A percentile compares a stretch with the other conserved stretches of the same genome.
These are phyloP conservation scores for Porites cylindrica DNA, from an alignment of 92 coral and sea anemone species.

Conservation along the genomic window DNA sequence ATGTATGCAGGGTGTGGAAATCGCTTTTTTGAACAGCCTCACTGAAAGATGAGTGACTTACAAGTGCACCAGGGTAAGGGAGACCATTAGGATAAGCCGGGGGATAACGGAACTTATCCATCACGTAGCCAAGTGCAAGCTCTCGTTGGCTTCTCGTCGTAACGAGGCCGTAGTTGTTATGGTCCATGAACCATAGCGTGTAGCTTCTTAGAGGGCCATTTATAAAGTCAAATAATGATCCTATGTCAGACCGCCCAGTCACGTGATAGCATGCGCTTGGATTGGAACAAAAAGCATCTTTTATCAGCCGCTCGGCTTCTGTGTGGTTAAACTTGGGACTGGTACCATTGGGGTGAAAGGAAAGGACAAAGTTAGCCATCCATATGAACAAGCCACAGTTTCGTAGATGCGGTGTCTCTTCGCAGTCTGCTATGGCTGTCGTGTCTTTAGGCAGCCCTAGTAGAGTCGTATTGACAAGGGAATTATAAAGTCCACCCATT, in stretches of 20 bases:
- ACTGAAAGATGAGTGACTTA: constrained; percentile 31
- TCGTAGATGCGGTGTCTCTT: not conserved
- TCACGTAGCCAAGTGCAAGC: constrained; percentile 76
- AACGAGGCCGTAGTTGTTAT: constrained; percentile 68
- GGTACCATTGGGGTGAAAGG: not conserved
- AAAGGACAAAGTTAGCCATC: not conserved
- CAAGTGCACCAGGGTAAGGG: constrained; percentile 53
- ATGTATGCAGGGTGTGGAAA: constrained; percentile 52
- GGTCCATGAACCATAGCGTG: constrained; percentile 52
- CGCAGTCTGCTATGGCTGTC: not conserved
- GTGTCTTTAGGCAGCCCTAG: constrained; percentile 49
- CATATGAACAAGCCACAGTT: constrained; percentile 52
- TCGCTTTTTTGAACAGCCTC: constrained; percentile 50
- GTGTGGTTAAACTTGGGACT: not conserved
- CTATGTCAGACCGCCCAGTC: not conserved
- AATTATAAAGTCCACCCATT: constrained; percentile 77
- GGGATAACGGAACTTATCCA: constrained; percentile 62
- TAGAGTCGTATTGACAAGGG: constrained; percentile 39
- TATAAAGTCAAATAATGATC: constrained; percentile 49
- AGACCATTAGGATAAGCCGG: constrained; percentile 65
- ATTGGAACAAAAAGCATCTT: constrained; percentile 50
- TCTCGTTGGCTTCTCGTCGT: constrained; percentile 72
- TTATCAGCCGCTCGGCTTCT: constrained; percentile 10
- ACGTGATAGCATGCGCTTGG: constrained; percentile 41
- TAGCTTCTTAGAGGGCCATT: constrained; percentile 43